Evolutionary conservation across 2,797 vertebrate genomes (phyloP).

Genomic region (Alcedo quadribrachys): DNA sequence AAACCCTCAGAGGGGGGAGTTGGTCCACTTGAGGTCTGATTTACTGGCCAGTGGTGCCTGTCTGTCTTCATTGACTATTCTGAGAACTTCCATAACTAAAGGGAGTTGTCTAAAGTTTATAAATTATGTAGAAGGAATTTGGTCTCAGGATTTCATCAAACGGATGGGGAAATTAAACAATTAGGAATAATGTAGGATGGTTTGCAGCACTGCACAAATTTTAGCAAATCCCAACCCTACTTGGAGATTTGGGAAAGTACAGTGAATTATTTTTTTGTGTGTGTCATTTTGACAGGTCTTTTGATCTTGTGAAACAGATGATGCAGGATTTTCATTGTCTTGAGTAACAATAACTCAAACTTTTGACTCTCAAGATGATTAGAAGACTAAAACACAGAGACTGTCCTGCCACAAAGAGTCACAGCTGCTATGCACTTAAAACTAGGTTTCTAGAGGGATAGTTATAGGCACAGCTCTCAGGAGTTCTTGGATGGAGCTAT

Average conservation of each 20-base stretch:
- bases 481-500: not conserved
- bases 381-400: not conserved
- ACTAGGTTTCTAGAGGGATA: not conserved
- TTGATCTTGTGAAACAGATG: not conserved
- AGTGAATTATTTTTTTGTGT: not conserved
- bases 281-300: not conserved
- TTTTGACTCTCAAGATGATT: not conserved
- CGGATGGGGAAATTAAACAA: not conserved
- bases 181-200: not conserved
- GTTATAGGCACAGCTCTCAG: not conserved
- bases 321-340: not conserved
- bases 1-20: not conserved
- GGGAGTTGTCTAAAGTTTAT: not conserved
- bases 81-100: not conserved
- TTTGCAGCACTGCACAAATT: not conserved
- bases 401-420: not conserved
- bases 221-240: not conserved
- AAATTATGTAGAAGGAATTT: not conserved
- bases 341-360: not conserved
- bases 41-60: not conserved
- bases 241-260: not conserved
- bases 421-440: not conserved
- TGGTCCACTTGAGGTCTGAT: not conserved
- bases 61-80: not conserved
- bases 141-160: not conserved